phyloP scores from a whole-genome alignment of 92 coral and sea anemone species.

The Bergia sp. region DNA sequence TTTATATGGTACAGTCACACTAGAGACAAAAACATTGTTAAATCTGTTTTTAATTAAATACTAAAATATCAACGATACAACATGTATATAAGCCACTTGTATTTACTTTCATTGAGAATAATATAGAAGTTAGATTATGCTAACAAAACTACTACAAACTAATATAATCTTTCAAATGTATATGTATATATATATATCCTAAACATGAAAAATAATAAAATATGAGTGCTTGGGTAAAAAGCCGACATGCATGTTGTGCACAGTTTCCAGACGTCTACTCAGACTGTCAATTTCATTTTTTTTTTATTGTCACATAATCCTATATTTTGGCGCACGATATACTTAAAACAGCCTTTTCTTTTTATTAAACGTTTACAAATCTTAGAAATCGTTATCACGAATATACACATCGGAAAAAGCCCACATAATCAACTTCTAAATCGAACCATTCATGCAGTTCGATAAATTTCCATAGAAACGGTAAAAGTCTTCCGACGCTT shows the following conservation, averaged over 20 bases:
- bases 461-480: constrained; percentile 25
- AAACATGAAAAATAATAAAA: neutral
- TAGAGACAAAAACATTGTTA: too few species aligned
- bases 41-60: too few species aligned
- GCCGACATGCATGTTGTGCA: neutral
- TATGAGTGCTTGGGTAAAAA: neutral
- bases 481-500: constrained; percentile 4
- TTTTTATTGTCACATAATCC: neutral
- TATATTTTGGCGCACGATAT: too few species aligned
- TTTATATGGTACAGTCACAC: too few species aligned
- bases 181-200: too few species aligned
- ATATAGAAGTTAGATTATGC: too few species aligned
- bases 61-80: too few species aligned
- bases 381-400: neutral
- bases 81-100: too few species aligned
- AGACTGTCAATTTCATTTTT: neutral
- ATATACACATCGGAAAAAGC: neutral
- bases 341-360: too few species aligned
- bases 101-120: too few species aligned
- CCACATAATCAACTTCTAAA: neutral
- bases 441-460: neutral
- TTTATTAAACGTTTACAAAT: neutral
- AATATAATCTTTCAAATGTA: too few species aligned
- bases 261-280: neutral
- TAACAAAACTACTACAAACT: too few species aligned